A percentile compares a stretch with the other conserved stretches of the same genome.
Conservation (phyloP, 2,797 vertebrate genomes). For the Lepilemur septentrionalis region DNA sequence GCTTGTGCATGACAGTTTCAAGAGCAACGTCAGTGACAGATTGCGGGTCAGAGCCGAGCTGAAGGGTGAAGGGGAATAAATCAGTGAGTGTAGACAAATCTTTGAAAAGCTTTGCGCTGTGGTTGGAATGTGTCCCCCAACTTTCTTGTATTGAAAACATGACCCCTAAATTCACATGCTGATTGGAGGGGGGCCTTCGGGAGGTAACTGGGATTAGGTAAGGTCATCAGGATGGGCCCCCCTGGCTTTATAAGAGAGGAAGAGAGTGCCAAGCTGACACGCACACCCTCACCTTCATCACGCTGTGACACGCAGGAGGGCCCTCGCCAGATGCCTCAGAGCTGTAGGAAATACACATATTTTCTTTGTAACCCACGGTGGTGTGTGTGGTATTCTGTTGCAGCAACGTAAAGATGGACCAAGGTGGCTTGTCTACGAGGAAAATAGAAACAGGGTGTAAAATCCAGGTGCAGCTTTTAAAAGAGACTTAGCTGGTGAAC, state of each 20-base stretch:
- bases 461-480: too few species aligned
- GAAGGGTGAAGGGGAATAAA: neutral
- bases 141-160: neutral
- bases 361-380: neutral
- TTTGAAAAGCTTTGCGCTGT: neutral
- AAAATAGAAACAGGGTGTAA: neutral
- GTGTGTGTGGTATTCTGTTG: neutral
- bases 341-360: neutral
- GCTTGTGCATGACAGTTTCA: fast-evolving
- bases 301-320: neutral
- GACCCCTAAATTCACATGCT: neutral
- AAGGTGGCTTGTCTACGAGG: neutral
- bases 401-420: neutral
- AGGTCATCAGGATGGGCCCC: neutral
- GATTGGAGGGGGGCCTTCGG: neutral
- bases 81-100: too few species aligned
- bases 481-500: fast-evolving
- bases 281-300: fast-evolving
- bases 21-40: neutral
- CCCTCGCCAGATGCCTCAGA: neutral
- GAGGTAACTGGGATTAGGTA: neutral
- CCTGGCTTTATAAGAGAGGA: neutral
- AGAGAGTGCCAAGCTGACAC: neutral
- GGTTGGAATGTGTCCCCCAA: neutral
- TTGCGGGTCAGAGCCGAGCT: neutral